Evolutionary conservation across 2,888 invertebrate genomes (phyloP), one percentile per base, ranked within the genome.

Genomic region (Agrypnus murinus): DNA sequence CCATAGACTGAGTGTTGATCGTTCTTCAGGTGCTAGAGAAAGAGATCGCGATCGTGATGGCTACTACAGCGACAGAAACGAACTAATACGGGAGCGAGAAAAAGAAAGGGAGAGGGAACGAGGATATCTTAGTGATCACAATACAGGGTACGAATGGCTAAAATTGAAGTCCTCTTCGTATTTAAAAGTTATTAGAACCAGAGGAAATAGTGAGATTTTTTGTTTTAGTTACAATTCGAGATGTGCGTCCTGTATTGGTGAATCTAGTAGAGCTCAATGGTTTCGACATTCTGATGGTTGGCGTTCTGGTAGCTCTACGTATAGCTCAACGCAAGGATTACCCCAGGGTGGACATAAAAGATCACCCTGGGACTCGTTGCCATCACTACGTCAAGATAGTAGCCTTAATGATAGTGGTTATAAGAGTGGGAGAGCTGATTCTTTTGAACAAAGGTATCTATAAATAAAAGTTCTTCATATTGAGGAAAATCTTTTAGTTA

Each of bases 241-340:
- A 77, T 95, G 95, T 83, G 93, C 94, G 72, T 94, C 94, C 55
- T 95, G 95, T 86, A 93, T 95, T 85, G 95, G 95, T n/a, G 95
- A 95, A 86, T 94, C 95, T 19, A 94, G 95, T 72, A 90, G 95
- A 31, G 93, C 94, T 72, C 95, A 95, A 80, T 95, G 95, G 95
- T 95, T 95, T 87, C 92, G 95, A 12, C 95, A 95, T 86, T 95
- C 95, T 43, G 95, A 95, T 82, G 95, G 95, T 53, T 95, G 95
- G 95, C 92, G 92, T 74, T 92, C 92, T 43, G 92, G 92, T 71
- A 92, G 92, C 78, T 92, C 92, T 53, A 91, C 91, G 50, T 87
- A 92, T 77, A 91, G 91, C 74, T 91, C 91, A 32, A 89, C 88
- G 64, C 86, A 86, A 75, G 87, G 86, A 63, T 87, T 86, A 76